Evolutionary conservation across 2,888 invertebrate species (phyloP), one percentile per base, ranked within the genome.

Genomic region (Antheraea yamamai): DNA sequence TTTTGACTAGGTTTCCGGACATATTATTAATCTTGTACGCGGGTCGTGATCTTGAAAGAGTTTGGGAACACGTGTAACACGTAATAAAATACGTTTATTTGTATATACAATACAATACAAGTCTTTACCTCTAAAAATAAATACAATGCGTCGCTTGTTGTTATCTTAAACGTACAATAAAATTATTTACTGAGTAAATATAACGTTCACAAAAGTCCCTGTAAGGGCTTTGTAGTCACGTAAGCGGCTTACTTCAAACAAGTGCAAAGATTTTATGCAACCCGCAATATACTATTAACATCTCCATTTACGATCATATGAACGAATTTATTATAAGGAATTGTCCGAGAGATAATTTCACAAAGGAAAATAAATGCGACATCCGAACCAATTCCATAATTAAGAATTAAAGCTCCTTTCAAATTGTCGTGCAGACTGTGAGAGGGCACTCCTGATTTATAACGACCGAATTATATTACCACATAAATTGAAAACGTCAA

Each of bases 331-430:
- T 89, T 84, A 83, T 86, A 78, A 79, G 64, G 79, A 82, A 79
- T 78, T 80, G 78, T 78, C 78, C 79, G 75, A 79, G 79, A 85
- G 86, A 91, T 89, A 89, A 89, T 88, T 92, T 90, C 82, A 83
- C 85, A 88, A 87, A 88, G 87, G 86, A 89, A 90, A 91, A 92
- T 92, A 90, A 92, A 90, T 89, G 91, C 87, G 87, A 86, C 86
- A 86, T 82, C 85, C 81, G 85, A 80, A 87, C 86, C 87, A 86
- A 87, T 85, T 82, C 88, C 87, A 92, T 92, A 91, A 93, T 92
- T 93, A 93, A 92, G 92, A 91, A 92, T 92, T 92, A 91, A 91
- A 92, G 86, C 87, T 89, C 88, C 2, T 88, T 89, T 86, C 88
- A 91, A 91, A 90, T 90, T 90, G 91, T 91, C 89, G 86, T 89